These are phyloP conservation scores for Latrodectus hesperus DNA, from an alignment of 2,888 invertebrate genomes.

Conservation along the genomic window DNA sequence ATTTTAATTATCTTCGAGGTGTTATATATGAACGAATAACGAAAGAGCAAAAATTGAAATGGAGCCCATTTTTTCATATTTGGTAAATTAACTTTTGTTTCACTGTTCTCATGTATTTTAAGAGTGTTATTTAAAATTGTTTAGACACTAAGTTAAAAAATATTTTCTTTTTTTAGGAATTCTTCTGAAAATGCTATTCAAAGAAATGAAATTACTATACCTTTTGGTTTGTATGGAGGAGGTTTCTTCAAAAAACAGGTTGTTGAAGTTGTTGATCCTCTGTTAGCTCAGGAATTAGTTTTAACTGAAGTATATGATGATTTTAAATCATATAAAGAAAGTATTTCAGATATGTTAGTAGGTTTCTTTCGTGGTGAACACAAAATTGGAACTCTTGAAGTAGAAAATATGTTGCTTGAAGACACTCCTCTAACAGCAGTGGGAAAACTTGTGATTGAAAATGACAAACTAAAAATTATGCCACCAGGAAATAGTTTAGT, in stretches of 20 bases:
- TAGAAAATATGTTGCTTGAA: conserved; percentile 88
- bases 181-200: conserved; percentile 87
- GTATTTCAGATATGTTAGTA: conserved; percentile 86
- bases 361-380: conserved; percentile 88
- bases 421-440: conserved; percentile 87
- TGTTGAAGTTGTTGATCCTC: conserved; percentile 85
- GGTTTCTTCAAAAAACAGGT: conserved; percentile 73
- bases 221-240: conserved; percentile 82
- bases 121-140: not conserved
- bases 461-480: conserved; percentile 81
- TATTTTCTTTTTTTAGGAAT: conserved; percentile 80
- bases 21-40: conserved; percentile 81
- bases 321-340: conserved; percentile 85
- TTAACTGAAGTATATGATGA: conserved; percentile 88
- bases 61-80: conserved; percentile 55
- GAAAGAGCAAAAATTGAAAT: conserved; percentile 59
- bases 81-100: conserved; percentile 40
- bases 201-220: conserved; percentile 85
- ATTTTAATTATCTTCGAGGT: conserved; percentile 84
- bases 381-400: conserved; percentile 88
- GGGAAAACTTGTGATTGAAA: conserved; percentile 83
- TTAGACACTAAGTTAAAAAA: not conserved
- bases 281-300: conserved; percentile 82
- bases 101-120: not conserved
- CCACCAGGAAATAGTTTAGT: conserved; percentile 83